These are phyloP conservation scores for Podilymbus podiceps DNA, from an alignment of 2,113 vertebrate genomes.

Conservation along the genomic window DNA sequence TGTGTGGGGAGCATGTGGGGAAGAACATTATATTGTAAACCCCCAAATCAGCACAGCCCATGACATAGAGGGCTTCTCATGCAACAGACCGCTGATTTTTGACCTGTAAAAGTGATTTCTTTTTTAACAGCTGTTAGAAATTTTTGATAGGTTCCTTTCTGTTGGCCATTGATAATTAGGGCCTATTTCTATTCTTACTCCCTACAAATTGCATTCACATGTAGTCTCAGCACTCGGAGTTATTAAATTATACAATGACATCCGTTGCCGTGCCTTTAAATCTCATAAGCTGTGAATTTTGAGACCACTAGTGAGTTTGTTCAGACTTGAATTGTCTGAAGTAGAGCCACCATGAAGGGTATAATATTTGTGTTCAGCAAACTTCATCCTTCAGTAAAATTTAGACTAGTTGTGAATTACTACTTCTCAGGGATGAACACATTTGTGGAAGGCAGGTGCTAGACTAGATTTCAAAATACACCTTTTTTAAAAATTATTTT, in stretches of 20 bases:
- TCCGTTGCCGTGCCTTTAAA: not conserved
- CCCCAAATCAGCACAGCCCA: not conserved
- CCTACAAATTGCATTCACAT: not conserved
- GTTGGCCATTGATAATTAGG: not conserved
- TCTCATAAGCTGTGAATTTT: not conserved
- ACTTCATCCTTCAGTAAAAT: not conserved
- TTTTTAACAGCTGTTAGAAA: not conserved
- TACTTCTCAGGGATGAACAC: not conserved
- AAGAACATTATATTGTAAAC: not conserved
- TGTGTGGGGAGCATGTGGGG: fast-evolving
- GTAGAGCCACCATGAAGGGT: not conserved
- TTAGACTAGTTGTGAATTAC: not conserved
- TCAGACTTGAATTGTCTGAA: not conserved
- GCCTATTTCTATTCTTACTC: not conserved
- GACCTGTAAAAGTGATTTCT: not conserved
- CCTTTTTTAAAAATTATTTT: not conserved
- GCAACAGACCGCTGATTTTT: not conserved
- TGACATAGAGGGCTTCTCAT: not conserved
- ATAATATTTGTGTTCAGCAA: not conserved
- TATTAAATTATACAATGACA: not conserved
- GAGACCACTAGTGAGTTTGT: not conserved
- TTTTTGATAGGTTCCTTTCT: not conserved
- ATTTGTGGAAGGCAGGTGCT: not conserved
- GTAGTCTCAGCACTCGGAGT: not conserved
- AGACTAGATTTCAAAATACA: not conserved